Conservation (phyloP, 2,888 invertebrate genomes). For the Ichneumon xanthorius region DNA sequence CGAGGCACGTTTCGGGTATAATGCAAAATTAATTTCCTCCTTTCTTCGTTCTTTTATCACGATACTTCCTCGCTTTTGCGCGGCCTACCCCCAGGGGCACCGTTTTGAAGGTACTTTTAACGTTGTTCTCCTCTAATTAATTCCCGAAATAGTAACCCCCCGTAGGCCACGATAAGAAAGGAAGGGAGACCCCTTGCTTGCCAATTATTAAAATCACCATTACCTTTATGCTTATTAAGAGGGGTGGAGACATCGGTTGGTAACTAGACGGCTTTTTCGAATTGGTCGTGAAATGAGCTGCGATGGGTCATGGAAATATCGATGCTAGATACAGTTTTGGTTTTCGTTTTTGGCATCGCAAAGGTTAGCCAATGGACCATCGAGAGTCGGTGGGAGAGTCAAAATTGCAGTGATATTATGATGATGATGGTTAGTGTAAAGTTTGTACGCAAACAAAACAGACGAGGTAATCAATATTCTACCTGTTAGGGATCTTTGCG, state of each 20-base stretch:
- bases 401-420: conserved; percentile 62
- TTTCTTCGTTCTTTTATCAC: conserved; percentile 74
- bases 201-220: conserved; percentile 64
- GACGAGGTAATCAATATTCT: conserved; percentile 65
- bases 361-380: neutral
- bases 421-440: conserved; percentile 34
- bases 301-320: neutral
- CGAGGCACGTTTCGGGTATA: conserved; percentile 72
- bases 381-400: conserved; percentile 39
- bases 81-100: conserved; percentile 62
- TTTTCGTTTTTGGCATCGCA: neutral
- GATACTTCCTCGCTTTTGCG: conserved; percentile 70
- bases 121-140: conserved; percentile 73
- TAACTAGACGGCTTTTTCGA: conserved; percentile 2
- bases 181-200: conserved; percentile 24
- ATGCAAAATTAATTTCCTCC: conserved; percentile 75
- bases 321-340: neutral
- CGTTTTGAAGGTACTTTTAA: conserved; percentile 70
- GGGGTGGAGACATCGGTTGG: conserved; percentile 26
- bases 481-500: conserved; percentile 47
- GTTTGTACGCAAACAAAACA: conserved; percentile 59
- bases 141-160: conserved; percentile 67
- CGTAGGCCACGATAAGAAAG: conserved; percentile 59
- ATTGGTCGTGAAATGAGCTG: neutral
- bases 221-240: conserved; percentile 39